Conservation (phyloP, 30 jellyfish, hydroid and myxozoan species). For the Turritopsis rubra region DNA sequence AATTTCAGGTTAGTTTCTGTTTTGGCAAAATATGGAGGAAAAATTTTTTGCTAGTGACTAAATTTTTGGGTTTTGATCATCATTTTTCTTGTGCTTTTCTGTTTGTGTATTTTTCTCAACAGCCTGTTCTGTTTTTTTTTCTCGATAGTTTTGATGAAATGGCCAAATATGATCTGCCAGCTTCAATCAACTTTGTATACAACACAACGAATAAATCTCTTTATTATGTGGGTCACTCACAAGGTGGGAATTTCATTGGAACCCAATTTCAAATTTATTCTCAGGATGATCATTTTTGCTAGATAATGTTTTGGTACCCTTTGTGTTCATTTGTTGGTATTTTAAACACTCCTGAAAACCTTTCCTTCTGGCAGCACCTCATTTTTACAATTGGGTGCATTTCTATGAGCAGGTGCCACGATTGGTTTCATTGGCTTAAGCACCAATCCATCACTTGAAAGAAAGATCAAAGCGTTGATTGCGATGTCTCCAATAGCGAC, state of each 20-base stretch:
- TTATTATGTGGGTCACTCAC: constrained; percentile 79
- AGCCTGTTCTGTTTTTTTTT: too few species aligned
- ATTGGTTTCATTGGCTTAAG: constrained; percentile 69
- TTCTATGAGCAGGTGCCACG: constrained; percentile 38
- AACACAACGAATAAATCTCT: constrained; percentile 41
- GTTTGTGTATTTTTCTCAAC: too few species aligned
- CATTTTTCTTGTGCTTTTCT: too few species aligned
- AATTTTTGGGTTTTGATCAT: too few species aligned
- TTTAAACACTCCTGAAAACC: too few species aligned
- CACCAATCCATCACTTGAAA: constrained; percentile 39
- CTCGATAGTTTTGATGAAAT: constrained; percentile 70
- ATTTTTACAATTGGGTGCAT: background rate
- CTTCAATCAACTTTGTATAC: constrained; percentile 44
- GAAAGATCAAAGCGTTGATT: constrained; percentile 48
- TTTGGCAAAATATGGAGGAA: background rate
- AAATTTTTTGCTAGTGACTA: background rate
- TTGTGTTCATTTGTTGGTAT: too few species aligned
- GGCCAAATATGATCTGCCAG: constrained; percentile 88
- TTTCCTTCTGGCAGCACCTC: background rate
- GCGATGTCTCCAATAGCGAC: constrained; percentile 67
- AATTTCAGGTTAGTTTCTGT: constrained; percentile 37
- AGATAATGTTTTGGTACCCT: too few species aligned
- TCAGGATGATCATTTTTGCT: too few species aligned
- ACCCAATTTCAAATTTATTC: too few species aligned
- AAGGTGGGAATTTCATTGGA: constrained; percentile 37